Evolutionary conservation across 2,797 vertebrate species (phyloP).

Genomic region (Sebastes paucispinis): DNA sequence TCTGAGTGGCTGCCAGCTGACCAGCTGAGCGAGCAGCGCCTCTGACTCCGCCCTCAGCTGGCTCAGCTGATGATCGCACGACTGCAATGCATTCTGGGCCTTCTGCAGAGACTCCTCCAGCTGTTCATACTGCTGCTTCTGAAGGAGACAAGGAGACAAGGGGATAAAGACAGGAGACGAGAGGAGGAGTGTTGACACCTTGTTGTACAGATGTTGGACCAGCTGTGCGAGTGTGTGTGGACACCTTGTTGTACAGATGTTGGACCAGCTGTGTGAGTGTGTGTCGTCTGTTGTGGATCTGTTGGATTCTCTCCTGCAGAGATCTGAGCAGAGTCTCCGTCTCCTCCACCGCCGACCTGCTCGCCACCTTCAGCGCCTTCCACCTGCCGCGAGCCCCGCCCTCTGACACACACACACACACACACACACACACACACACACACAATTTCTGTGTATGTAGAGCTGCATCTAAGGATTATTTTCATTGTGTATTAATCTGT

Average conservation of each 20-base stretch:
- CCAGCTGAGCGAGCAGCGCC: not conserved
- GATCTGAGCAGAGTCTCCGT: slow-evolving; percentile 13
- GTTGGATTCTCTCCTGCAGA: not conserved
- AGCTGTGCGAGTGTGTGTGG: not conserved
- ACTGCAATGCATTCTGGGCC: slow-evolving; percentile 68
- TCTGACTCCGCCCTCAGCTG: slow-evolving; percentile 60
- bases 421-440: not conserved
- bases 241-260: not conserved
- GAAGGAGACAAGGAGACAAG: not conserved
- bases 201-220: too few species aligned
- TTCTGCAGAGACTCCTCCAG: slow-evolving; percentile 58
- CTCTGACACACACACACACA: slow-evolving; percentile 42
- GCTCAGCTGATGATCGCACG: slow-evolving; percentile 60
- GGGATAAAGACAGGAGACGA: not conserved
- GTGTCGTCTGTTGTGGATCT: not conserved
- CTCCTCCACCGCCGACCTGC: slow-evolving; percentile 23
- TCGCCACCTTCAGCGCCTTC: slow-evolving; percentile 77
- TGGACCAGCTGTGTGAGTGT: not conserved
- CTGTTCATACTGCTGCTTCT: slow-evolving; percentile 67
- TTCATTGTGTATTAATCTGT: too few species aligned
- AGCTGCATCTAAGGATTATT: too few species aligned
- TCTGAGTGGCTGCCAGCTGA: slow-evolving; percentile 58
- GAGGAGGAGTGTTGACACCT: not conserved
- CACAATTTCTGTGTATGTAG: too few species aligned
- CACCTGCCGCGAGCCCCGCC: slow-evolving; percentile 63